Base-by-base conservation (phyloP, 2,888 invertebrate genomes). In the Trichogramma evanescens region DNA sequence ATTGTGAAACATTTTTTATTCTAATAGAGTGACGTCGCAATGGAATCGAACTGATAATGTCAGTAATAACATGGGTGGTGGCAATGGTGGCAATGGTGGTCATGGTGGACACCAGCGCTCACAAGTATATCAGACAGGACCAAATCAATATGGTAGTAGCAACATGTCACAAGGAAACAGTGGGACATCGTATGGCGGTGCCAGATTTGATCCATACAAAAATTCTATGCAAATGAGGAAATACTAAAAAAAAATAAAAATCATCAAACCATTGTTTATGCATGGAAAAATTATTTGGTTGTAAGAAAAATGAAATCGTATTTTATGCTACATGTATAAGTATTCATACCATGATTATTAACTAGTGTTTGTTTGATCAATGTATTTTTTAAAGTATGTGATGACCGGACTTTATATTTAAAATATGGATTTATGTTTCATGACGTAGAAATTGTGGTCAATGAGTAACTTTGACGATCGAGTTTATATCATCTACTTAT, bases 201-300 rank as follows among this genome's bases (percentile, higher is more conserved):
- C 76, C 64, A 73, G 77, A 52, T 77, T 75, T 58, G 77, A 77
- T 54, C 76, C 76, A 1, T 77, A 77, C 66, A 77, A 77, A 64
- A 72, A 74, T 26, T 72, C 76, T n/a, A 72, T 77, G 68, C 71
- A 74, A 9, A 72, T 77, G 72, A 73, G 77, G 66, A 77, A 77
- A 66, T 77, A 77, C 66, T 77, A 66, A 66, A 46, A n/a, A 26
- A 26, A 51, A 39, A 51, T 50, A n/a, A 41, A 13, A 38, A 51
- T 6, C 38, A 50, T 4, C 13, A 41, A 51, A 26, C 26, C 26
- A 26, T 26, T 26, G 26, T 26, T 26, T 26, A 26, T 26, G 26
- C 26, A 26, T 26, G n/a, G 41, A 45, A 58, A 53, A 39, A 40
- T 3, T 8, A 40, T 41, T n/a, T 43, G 4, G 46, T 52, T 58